phyloP scores from a whole-genome alignment of 2,797 vertebrate species.

The Erpetoichthys calabaricus region DNA sequence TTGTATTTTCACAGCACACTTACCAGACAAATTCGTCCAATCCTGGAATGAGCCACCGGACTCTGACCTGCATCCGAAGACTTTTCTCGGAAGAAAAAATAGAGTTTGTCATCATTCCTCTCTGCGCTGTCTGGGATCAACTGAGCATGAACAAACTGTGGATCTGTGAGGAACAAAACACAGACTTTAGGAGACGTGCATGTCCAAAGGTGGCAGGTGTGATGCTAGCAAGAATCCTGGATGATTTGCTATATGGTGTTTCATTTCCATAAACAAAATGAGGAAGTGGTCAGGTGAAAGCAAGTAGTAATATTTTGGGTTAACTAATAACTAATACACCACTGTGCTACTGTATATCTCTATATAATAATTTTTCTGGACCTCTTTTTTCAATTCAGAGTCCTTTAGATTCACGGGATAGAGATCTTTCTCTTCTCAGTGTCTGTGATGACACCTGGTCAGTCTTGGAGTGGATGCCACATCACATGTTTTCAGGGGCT shows the following conservation, averaged over 20 bases:
- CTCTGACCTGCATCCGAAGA: conserved; percentile 77
- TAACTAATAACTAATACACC: too few relatives aligned
- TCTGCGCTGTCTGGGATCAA: conserved; percentile 91
- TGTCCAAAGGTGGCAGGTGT: background rate
- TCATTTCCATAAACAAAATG: background rate
- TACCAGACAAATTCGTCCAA: conserved; percentile 92
- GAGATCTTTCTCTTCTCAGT: too few relatives aligned
- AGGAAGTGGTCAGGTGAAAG: too few relatives aligned
- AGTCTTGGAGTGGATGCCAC: too few relatives aligned
- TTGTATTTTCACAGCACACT: conserved; percentile 17
- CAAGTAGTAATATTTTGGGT: too few relatives aligned
- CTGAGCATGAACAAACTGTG: conserved; percentile 81
- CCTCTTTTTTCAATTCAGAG: too few relatives aligned
- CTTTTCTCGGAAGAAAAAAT: conserved; percentile 96
- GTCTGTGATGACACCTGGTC: too few relatives aligned
- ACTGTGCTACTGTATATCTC: too few relatives aligned
- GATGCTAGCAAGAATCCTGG: background rate
- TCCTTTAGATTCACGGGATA: too few relatives aligned
- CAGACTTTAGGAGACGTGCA: background rate
- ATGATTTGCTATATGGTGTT: background rate
- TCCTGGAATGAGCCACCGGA: conserved; percentile 83
- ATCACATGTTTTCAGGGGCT: too few relatives aligned
- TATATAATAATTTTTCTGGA: too few relatives aligned
- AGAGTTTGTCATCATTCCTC: conserved; percentile 91
- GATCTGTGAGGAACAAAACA: conserved; percentile 51